phyloP scores from a whole-genome alignment of 2,888 invertebrate genomes.

The Flexamia atlantica region DNA sequence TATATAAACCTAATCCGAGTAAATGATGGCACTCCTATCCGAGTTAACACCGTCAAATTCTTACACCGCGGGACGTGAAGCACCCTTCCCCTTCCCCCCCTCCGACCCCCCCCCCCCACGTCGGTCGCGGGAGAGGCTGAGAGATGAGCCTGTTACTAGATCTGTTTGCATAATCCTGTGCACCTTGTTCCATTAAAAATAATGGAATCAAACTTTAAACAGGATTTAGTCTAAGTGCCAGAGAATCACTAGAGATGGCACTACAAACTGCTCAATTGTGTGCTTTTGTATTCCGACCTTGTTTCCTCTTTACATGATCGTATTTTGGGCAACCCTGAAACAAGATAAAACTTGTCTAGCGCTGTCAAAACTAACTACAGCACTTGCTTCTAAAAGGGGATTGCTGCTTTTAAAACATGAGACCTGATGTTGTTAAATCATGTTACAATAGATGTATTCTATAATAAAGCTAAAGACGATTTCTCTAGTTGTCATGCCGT shows the following conservation, averaged over 20 bases:
- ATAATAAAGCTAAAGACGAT: too few species aligned
- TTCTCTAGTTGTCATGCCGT: too few species aligned
- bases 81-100: not conserved
- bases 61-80: not conserved
- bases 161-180: constrained; percentile 55
- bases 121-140: not conserved
- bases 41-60: constrained; percentile 5
- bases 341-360: too few species aligned
- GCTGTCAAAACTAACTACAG: too few species aligned
- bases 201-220: constrained; percentile 60
- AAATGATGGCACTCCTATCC: not conserved
- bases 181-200: constrained; percentile 59
- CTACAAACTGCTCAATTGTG: constrained; percentile 21
- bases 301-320: not conserved
- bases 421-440: too few species aligned
- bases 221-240: constrained; percentile 54
- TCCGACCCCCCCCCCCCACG: not conserved
- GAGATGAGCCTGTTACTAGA: constrained; percentile 41
- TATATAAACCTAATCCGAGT: constrained; percentile 28
- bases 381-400: too few species aligned
- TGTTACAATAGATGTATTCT: too few species aligned
- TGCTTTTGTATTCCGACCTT: constrained; percentile 15
- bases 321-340: not conserved
- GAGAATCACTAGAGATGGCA: constrained; percentile 47
- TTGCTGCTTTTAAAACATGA: too few species aligned